Base-by-base conservation (phyloP, 2,113 vertebrate genomes). In the Elachura formosa region DNA sequence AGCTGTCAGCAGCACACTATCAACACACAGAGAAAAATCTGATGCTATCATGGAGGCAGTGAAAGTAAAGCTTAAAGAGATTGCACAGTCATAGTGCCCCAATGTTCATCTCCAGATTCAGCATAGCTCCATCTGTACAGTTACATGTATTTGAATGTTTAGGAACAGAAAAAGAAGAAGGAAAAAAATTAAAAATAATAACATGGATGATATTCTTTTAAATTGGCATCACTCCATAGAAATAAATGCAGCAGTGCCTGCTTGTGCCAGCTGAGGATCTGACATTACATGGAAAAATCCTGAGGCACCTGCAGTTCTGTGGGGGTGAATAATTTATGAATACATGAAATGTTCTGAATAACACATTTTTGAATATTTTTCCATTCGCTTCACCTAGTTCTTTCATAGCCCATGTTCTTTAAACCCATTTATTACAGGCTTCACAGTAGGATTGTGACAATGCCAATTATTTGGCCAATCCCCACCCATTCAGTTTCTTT, bases 271-370 rank as follows among this genome's bases (percentile, higher is more conserved):
- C 94, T 94, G 86, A 96, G 48, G 68, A 92, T 93, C 58, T 91
- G 90, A 89, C 40, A 84, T 78, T 92, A 84, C 86, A 81, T 51
- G 73, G 88, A 92, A 87, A 92, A 95, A 93, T 92, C 64, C 88
- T 28, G 68, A 96, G 68, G 83, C 94, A 95, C 80, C 80, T 95
- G 92, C 94, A 95, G 56, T 88, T 95, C 92, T 86, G 63, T n/a
- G 92, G 17, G 54, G 45, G 64, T 95, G 64, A 95, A 96, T 97
- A 94, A 95, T 95, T 95, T 90, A 97, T 90, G 80, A 94, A 93
- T 84, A 84, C 68, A 93, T 81, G 28, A 87, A 95, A 63, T 94
- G 69, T 84, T 90, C 76, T 87, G 90, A 92, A 72, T 85, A 90
- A 87, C 88, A 74, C 34, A 89, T 92, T 96, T 90, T 75, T 89